Evolutionary conservation across 1,140 invertebrate genomes (phyloP).

Genomic region (Drosophila elegans): DNA sequence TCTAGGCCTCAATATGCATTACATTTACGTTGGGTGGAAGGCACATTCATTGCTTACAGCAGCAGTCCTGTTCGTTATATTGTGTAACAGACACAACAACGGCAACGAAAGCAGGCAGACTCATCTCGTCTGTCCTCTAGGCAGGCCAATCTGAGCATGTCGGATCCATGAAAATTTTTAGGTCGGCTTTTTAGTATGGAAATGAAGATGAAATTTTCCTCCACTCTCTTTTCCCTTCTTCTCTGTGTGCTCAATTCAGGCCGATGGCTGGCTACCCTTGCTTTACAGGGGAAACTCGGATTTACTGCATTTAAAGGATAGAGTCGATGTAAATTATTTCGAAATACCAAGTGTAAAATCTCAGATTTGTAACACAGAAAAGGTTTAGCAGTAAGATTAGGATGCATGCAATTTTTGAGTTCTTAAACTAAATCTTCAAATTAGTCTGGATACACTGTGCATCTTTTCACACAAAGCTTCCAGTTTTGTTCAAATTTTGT

Average conservation of each 20-base stretch:
- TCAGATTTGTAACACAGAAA: no score
- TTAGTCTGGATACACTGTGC: no score
- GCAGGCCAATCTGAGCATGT: constrained; percentile 59
- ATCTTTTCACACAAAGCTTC: no score
- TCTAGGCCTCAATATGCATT: constrained; percentile 44
- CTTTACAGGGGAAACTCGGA: not conserved
- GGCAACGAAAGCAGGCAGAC: constrained; percentile 23
- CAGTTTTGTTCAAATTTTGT: no score
- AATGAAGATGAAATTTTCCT: constrained; percentile 55
- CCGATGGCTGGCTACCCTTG: not conserved
- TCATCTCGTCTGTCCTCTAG: constrained; percentile 12
- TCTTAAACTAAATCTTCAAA: no score
- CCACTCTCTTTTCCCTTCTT: constrained; percentile 6
- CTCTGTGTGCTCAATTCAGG: not conserved
- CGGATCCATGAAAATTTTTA: constrained; percentile 62
- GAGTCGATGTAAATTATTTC: no score
- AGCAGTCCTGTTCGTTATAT: constrained; percentile 59
- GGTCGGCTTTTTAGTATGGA: constrained; percentile 43
- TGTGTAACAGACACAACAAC: constrained; percentile 58
- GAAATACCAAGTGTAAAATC: no score
- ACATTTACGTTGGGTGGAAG: constrained; percentile 49
- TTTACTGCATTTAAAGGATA: not conserved
- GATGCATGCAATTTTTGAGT: no score
- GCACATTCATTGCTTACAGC: constrained; percentile 61
- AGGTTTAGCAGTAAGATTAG: no score